Percentiles rank a stretch among this genome's conserved stretches.
Conservation (phyloP, 2,113 vertebrate species). For the Callionymus lyra region DNA sequence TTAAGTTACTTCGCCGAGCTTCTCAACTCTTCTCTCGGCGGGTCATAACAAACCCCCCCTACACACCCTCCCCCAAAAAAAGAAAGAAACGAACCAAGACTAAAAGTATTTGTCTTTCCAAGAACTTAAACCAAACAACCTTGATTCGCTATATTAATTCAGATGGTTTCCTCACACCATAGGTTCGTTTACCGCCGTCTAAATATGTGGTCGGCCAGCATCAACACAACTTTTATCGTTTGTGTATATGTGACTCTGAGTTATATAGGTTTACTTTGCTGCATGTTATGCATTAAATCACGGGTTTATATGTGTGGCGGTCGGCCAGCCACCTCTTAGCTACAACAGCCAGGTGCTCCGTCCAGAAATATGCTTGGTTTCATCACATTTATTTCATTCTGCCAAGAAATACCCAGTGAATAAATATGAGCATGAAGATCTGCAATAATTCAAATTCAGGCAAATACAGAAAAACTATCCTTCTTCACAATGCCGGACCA, state of each 20-base stretch:
- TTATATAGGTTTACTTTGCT: slow-evolving; percentile 19
- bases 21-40: slow-evolving; percentile 20
- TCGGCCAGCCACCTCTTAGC: too few relatives aligned
- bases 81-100: slow-evolving; percentile 16
- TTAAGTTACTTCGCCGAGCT: slow-evolving; percentile 40
- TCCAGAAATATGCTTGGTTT: too few relatives aligned
- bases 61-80: too few relatives aligned
- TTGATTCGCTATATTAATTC: slow-evolving; percentile 9
- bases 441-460: too few relatives aligned
- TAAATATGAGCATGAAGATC: too few relatives aligned
- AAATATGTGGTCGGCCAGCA: slow-evolving; percentile 37
- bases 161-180: slow-evolving; percentile 4
- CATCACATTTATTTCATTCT: too few relatives aligned
- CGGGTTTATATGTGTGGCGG: too few relatives aligned
- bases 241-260: slow-evolving; percentile 27
- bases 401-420: too few relatives aligned
- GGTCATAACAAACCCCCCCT: slow-evolving; percentile 23
- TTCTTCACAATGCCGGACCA: too few relatives aligned
- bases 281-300: slow-evolving; percentile 15
- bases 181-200: slow-evolving; percentile 22
- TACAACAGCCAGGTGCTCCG: too few relatives aligned
- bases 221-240: slow-evolving; percentile 26
- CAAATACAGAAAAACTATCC: too few relatives aligned
- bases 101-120: slow-evolving; percentile 10
- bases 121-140: slow-evolving; percentile 11